Evolutionary conservation across 2,113 vertebrate genomes (phyloP), one percentile per base, ranked within the genome.

Genomic region (Brachirus orientalis): DNA sequence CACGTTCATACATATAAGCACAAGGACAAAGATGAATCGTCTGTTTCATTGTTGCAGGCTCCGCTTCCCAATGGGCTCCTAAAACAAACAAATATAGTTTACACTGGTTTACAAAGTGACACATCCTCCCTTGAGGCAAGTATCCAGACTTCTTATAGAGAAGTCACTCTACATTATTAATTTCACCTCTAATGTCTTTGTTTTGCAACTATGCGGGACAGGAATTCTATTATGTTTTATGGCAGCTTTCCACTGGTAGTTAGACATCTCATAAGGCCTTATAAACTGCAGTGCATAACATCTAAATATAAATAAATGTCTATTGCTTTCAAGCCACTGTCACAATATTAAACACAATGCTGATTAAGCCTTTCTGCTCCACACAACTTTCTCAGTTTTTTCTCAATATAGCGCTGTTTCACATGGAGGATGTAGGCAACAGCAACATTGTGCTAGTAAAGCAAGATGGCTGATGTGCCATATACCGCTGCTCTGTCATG

Each of bases 131-230:
- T 61, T 52, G 63, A 76, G 75, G 80, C 65, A 56, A 65, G 51
- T 73, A 80, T 88, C 83, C 85, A 85, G 69, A 74, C 63, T 69
- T 76, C 72, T 79, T 75, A 75, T 6, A 45, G 58, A 68, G 72
- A 72, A 76, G 83, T 79, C 36, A 80, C 76, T 87, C 60, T 78
- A 63, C 79, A 83, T 79, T 80, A 82, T 88, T 84, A 60, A 83
- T 87, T 84, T 88, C 63, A 72, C 63, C 71, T 61, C 63, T 72
- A 69, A 81, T 64, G 75, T 74, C 69, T 88, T 84, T 85, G 70
- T 71, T 82, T 85, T 53, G 63, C 60, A 77, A 71, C 52, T 69
- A 53, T 33, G 64, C 75, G 45, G 70, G 71, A 69, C 69, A 57
- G 56, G 75, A 43, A 4, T 11, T 12, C 40, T 43, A 43, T 13